Evolutionary conservation across 2,888 invertebrate genomes (phyloP), one percentile per base, ranked within the genome.

Genomic region (Ichneumoninae sp.): DNA sequence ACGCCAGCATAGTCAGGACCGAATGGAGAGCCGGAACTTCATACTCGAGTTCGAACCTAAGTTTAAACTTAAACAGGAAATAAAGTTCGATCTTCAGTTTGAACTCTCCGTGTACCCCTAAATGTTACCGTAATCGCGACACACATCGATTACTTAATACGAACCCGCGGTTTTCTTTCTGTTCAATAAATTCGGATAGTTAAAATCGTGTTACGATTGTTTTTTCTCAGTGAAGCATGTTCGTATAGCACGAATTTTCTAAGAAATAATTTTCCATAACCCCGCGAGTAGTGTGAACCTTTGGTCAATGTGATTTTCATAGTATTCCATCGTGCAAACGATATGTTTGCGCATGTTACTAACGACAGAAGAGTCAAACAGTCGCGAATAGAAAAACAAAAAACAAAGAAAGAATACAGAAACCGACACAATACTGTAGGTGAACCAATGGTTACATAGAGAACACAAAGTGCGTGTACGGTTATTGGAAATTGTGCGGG

Each of bases 391-490:
- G 30, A 52, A 36, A 47, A 65, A 70, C 60, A 47, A 79, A 69
- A 36, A 36, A 70, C 60, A 47, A 79, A 69, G 8, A 36, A 47
- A 47, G 72, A 74, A 54, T 26, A 40, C 44, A 3, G 82, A 80
- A 89, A 88, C 89, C 87, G 89, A 90, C 88, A 89, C 89, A 89
- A 87, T 87, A 76, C n/a, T 54, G 22, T 40, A 60, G 79, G 40
- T 75, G 36, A 57, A 65, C 33, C 68, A 62, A 30, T 36, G 26
- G 65, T 50, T 87, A 87, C 84, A 84, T 87, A 77, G 86, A 86
- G 88, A 91, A 91, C 90, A 90, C 91, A 89, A 88, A 89, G 88
- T 87, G 83, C 85, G 87, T 69, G 40, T 62, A 68, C 57, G 22
- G 70, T 57, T 72, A 82, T 82, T 82, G 82, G 82, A 84, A 82